A percentile compares a stretch with the other conserved stretches of the same genome.
phyloP scores from a whole-genome alignment of 2,888 invertebrate species.

The Altica lythri region DNA sequence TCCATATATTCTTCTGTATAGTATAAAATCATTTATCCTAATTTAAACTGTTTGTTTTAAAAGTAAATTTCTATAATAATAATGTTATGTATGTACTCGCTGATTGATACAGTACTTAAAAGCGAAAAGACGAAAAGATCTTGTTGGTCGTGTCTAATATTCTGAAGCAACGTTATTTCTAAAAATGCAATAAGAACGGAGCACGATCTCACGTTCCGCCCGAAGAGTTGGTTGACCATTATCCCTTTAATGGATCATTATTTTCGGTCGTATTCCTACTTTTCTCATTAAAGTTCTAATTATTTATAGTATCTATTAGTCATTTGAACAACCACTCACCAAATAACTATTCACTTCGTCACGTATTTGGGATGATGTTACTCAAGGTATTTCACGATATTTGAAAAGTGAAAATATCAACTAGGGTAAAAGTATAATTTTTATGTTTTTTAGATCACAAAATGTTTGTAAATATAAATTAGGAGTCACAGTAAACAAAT shows the following conservation, averaged over 20 bases:
- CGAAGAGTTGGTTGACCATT: conserved; percentile 27
- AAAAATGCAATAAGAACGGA: conserved; percentile 25
- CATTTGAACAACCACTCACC: conserved; percentile 3
- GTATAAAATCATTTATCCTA: too few relatives aligned
- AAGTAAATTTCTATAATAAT: too few relatives aligned
- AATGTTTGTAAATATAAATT: too few relatives aligned
- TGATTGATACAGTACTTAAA: too few relatives aligned
- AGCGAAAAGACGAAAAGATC: too few relatives aligned
- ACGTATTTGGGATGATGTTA: conserved; percentile 3
- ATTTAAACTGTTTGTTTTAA: too few relatives aligned
- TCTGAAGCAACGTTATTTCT: conserved; percentile 12
- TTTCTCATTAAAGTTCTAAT: conserved; percentile 25
- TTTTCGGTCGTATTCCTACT: conserved; percentile 33
- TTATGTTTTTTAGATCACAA: too few relatives aligned
- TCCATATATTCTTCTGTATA: too few relatives aligned
- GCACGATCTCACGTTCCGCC: conserved; percentile 25
- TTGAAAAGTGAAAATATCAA: too few relatives aligned
- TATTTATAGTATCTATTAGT: conserved; percentile 27
- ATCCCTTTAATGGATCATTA: conserved; percentile 34
- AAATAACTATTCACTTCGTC: conserved; percentile 3
- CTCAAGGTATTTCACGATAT: neutral
- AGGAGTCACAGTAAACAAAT: too few relatives aligned
- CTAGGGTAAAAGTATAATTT: too few relatives aligned
- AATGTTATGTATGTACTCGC: too few relatives aligned
- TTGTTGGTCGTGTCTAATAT: conserved; percentile 15